phyloP scores from a whole-genome alignment of 1,140 invertebrate genomes.

The Sinella curviseta region DNA sequence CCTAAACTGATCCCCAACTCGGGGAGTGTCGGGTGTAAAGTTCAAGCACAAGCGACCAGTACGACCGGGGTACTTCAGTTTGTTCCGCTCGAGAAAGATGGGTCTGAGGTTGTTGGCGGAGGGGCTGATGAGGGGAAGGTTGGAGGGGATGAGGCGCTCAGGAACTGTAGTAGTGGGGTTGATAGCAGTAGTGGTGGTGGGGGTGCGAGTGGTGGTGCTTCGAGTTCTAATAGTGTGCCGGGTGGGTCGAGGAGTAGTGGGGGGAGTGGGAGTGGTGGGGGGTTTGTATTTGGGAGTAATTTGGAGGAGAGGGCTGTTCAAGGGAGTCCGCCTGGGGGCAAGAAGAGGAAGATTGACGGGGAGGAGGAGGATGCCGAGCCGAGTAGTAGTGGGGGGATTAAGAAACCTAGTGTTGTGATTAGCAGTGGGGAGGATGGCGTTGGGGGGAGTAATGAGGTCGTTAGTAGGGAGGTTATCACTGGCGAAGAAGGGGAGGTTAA shows the following conservation, averaged over 20 bases:
- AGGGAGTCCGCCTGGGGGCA: background rate
- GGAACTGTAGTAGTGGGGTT: too few relatives aligned
- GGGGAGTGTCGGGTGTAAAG: background rate
- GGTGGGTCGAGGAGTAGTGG: too few relatives aligned
- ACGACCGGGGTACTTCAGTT: background rate
- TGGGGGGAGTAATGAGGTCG: background rate
- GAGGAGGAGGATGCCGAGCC: background rate
- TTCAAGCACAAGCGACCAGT: too few relatives aligned
- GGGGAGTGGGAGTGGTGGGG: background rate
- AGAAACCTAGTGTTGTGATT: background rate
- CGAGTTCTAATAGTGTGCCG: too few relatives aligned
- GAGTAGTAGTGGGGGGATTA: background rate
- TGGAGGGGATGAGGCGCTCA: background rate
- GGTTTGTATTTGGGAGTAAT: background rate
- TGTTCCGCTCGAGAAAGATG: conserved; percentile 4
- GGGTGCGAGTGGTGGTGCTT: background rate
- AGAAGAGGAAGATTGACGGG: conserved; percentile 1
- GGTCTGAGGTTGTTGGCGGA: too few relatives aligned
- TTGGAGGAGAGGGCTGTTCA: background rate
- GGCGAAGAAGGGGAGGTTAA: conserved; percentile 93
- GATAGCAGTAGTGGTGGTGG: background rate
- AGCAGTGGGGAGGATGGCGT: background rate
- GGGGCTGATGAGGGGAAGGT: background rate
- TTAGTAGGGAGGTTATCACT: conserved; percentile 66
- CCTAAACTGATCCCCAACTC: background rate